phyloP scores from a whole-genome alignment of 2,888 invertebrate genomes.

The Stenurella melanura region DNA sequence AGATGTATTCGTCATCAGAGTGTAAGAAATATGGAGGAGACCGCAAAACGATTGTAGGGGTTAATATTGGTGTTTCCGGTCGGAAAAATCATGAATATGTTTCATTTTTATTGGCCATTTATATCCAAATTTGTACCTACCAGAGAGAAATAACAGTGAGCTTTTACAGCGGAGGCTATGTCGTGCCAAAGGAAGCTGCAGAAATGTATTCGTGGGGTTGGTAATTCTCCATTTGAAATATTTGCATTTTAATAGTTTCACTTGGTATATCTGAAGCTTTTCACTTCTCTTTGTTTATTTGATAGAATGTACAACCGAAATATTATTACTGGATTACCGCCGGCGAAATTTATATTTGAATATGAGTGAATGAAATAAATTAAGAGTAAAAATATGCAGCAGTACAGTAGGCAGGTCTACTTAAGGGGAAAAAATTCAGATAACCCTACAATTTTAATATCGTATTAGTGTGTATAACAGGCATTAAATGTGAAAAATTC shows the following conservation, averaged over 20 bases:
- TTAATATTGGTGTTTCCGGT: constrained; percentile 71
- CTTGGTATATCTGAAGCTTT: constrained; percentile 67
- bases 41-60: constrained; percentile 64
- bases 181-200: constrained; percentile 58
- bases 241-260: constrained; percentile 74
- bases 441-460: too few relatives aligned
- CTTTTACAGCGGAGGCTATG: constrained; percentile 48
- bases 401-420: too few relatives aligned
- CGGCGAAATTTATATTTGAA: constrained; percentile 43
- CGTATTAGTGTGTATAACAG: too few relatives aligned
- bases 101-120: constrained; percentile 75
- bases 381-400: constrained; percentile 32
- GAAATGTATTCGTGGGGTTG: constrained; percentile 66
- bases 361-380: constrained; percentile 35
- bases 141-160: constrained; percentile 67
- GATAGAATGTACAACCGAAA: constrained; percentile 56
- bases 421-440: too few relatives aligned
- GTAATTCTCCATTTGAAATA: constrained; percentile 67
- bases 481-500: too few relatives aligned
- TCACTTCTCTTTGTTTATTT: constrained; percentile 67
- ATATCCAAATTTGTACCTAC: constrained; percentile 71
- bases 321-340: constrained; percentile 55
- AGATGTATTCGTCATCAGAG: constrained; percentile 64
- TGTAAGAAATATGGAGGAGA: constrained; percentile 65
- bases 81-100: constrained; percentile 74